These are phyloP conservation scores for Synergus umbraculus DNA, from an alignment of 2,888 invertebrate species.

Conservation along the genomic window DNA sequence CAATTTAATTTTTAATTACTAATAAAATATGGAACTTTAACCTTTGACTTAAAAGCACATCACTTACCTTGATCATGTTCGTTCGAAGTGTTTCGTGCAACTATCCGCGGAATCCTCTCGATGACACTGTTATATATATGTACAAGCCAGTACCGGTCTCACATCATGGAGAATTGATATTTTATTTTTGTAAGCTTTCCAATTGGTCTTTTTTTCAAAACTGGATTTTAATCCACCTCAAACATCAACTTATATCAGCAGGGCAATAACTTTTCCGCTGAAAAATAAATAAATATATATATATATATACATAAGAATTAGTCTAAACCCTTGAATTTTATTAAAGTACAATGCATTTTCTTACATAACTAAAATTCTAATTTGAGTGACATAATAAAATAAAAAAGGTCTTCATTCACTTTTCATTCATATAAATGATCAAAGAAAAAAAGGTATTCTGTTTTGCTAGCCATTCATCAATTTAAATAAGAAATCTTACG, in stretches of 20 bases:
- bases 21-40: background rate
- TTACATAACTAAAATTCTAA: background rate
- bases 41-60: background rate
- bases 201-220: conserved; percentile 53
- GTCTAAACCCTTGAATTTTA: background rate
- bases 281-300: background rate
- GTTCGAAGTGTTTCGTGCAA: conserved; percentile 61
- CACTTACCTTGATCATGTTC: conserved; percentile 70
- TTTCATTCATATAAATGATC: too few species aligned
- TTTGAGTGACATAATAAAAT: too few species aligned
- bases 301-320: too few species aligned
- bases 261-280: background rate
- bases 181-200: conserved; percentile 63
- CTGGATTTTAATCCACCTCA: conserved; percentile 51
- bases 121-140: conserved; percentile 67
- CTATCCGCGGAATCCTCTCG: conserved; percentile 62
- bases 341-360: too few species aligned
- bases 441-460: background rate
- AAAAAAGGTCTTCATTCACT: too few species aligned
- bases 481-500: background rate
- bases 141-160: conserved; percentile 62
- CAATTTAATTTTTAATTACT: background rate
- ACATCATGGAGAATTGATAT: conserved; percentile 60
- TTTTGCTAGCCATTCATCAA: background rate
- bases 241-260: background rate